Evolutionary conservation across 2,888 invertebrate genomes (phyloP).

Genomic region (Metalampra italica): DNA sequence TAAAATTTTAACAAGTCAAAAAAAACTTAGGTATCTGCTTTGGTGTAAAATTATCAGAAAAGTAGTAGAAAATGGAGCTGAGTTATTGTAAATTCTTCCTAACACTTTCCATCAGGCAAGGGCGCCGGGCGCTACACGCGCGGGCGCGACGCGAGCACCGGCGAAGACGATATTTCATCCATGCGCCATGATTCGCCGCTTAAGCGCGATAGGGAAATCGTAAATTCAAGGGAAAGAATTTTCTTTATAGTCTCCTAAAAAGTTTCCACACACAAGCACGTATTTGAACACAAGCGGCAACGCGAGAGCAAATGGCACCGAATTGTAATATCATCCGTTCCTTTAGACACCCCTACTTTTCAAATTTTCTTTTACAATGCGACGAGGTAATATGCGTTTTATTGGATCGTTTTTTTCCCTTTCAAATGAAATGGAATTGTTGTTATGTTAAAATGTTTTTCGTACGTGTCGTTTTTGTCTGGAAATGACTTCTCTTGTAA

Average conservation of each 20-base stretch:
- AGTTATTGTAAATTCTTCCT: conserved; percentile 12
- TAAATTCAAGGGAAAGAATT: conserved; percentile 66
- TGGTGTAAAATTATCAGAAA: too few species aligned
- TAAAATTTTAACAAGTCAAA: too few species aligned
- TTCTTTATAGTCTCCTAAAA: conserved; percentile 67
- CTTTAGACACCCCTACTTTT: conserved; percentile 53
- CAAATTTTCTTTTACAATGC: conserved; percentile 63
- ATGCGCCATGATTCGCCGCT: conserved; percentile 66
- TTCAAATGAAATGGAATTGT: conserved; percentile 54
- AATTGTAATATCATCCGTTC: conserved; percentile 63
- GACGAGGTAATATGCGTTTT: conserved; percentile 63
- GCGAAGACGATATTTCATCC: conserved; percentile 50
- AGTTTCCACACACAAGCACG: conserved; percentile 60
- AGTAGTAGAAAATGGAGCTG: not conserved
- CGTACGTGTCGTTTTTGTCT: conserved; percentile 2
- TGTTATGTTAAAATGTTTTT: conserved; percentile 39
- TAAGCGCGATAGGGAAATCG: conserved; percentile 71
- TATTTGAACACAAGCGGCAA: conserved; percentile 50
- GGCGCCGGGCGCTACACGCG: conserved; percentile 29
- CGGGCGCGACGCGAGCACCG: conserved; percentile 27
- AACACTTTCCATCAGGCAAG: conserved; percentile 16
- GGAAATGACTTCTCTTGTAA: not conserved
- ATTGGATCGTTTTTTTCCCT: conserved; percentile 59
- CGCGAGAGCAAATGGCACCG: conserved; percentile 56
- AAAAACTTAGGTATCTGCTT: too few species aligned